These are phyloP conservation scores for Eilema caniola DNA, from an alignment of 2,888 invertebrate genomes.

Conservation along the genomic window DNA sequence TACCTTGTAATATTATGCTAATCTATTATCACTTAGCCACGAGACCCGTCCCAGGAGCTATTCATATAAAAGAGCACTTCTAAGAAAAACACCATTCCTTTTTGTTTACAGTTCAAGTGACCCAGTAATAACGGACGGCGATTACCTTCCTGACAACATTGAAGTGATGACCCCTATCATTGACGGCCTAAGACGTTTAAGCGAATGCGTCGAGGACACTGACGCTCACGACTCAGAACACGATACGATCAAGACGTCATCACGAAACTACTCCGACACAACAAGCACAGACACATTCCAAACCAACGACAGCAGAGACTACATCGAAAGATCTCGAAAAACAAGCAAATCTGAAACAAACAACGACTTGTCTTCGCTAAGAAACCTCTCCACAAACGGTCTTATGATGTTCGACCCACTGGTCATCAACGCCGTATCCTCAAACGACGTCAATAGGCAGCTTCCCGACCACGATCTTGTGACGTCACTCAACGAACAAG, in stretches of 20 bases:
- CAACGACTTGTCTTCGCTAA: constrained; percentile 72
- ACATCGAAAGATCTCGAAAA: constrained; percentile 65
- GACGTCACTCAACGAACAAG: constrained; percentile 83
- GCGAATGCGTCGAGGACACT: constrained; percentile 60
- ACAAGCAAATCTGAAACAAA: constrained; percentile 72
- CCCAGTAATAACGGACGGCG: constrained; percentile 75
- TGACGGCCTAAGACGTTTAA: constrained; percentile 76
- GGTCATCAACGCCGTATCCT: constrained; percentile 75
- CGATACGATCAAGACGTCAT: constrained; percentile 39
- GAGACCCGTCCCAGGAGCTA: background rate
- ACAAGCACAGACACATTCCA: constrained; percentile 74
- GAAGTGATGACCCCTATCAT: constrained; percentile 83
- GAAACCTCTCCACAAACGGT: constrained; percentile 81
- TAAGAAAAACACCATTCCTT: background rate
- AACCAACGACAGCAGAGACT: constrained; percentile 59
- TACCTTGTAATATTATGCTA: background rate
- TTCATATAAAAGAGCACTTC: no score
- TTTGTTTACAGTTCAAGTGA: constrained; percentile 74
- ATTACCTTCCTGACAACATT: constrained; percentile 82
- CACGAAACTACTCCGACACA: constrained; percentile 59
- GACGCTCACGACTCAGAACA: constrained; percentile 57
- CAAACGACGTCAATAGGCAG: constrained; percentile 67
- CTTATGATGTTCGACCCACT: constrained; percentile 84
- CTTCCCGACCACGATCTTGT: constrained; percentile 81
- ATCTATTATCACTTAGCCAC: no score